Conservation (phyloP, 2,797 vertebrate genomes). For the Myotis pilosus region DNA sequence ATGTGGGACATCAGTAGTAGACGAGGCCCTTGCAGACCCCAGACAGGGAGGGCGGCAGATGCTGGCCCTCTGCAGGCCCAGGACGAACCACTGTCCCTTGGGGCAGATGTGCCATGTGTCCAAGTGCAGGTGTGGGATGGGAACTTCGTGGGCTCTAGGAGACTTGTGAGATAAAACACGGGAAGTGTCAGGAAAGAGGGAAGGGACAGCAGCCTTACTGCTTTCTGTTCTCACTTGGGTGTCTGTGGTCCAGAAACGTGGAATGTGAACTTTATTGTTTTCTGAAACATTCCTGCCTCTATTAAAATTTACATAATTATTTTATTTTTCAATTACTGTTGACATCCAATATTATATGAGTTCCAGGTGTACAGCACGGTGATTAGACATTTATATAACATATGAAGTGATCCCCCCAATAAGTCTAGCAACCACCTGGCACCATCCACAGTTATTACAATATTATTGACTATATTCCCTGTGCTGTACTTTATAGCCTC, state of each 20-base stretch:
- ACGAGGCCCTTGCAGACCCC: neutral
- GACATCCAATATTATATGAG: neutral
- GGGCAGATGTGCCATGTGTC: fast-evolving
- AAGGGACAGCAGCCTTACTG: fast-evolving
- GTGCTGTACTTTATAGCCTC: neutral
- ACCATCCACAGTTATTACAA: neutral
- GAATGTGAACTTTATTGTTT: fast-evolving
- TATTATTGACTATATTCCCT: neutral
- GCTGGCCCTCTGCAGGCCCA: fast-evolving
- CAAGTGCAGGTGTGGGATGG: fast-evolving
- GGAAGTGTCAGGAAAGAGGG: neutral
- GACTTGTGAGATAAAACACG: too few relatives aligned
- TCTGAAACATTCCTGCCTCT: neutral
- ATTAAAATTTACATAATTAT: neutral
- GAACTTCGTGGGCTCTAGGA: neutral
- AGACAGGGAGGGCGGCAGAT: neutral
- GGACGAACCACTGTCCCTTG: neutral
- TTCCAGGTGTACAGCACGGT: neutral
- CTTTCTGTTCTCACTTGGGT: neutral
- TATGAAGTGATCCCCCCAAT: neutral
- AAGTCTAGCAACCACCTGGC: neutral
- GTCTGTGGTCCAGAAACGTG: neutral
- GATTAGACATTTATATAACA: too few relatives aligned
- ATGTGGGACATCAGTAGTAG: fast-evolving
- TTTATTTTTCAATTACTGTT: neutral